Evolutionary conservation across 2,888 invertebrate genomes (phyloP), one percentile per base, ranked within the genome.

Genomic region (Conus canariensis): DNA sequence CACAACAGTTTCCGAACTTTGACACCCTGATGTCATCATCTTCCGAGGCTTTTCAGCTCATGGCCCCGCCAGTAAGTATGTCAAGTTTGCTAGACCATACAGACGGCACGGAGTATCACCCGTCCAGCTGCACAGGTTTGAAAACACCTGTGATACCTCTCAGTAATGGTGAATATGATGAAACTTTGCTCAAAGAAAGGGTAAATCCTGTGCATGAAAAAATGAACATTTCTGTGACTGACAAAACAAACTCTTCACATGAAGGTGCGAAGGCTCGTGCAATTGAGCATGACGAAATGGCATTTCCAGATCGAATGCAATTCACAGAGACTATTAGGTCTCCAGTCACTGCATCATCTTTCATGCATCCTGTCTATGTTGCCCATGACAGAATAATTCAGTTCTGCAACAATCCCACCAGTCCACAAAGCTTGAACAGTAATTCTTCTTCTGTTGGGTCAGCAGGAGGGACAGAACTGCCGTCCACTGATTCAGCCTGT

Each of bases 381-480:
- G 12, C 56, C 58, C 87, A 87, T 67, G 45, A 87, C 58, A 8
- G 7, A 25, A 6, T 58, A 12, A 87, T 87, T 19, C 74, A 74
- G 10, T 87, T 87, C 58, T 87, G 74, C 74, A 87, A 87, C 74
- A 87, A 87, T 67, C 87, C 87, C 87, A 58, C 74, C 87, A 74
- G 87, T 12, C 87, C 87, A 7, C 56, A 56, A n/a, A n/a, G 87
- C 58, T 16, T 64, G n/a, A n/a, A 22, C n/a, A 70, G 58, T 10
- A 70, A 45, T 9, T 58, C 74, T 19, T 74, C 70, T 25, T 25
- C 60, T 4, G 19, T 58, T 2, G 19, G 56, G 8, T 64, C 85
- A 9, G 58, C 58, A 2, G 22, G 56, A 2, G 58, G 22, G 1
- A 7, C 58, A 16, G 58, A 58, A 5, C 67, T 74, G 16, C 70